Percentiles rank a stretch among this genome's conserved stretches.
These are phyloP conservation scores for Onthophagus taurus DNA, from an alignment of 1,140 invertebrate species.

Conservation along the genomic window DNA sequence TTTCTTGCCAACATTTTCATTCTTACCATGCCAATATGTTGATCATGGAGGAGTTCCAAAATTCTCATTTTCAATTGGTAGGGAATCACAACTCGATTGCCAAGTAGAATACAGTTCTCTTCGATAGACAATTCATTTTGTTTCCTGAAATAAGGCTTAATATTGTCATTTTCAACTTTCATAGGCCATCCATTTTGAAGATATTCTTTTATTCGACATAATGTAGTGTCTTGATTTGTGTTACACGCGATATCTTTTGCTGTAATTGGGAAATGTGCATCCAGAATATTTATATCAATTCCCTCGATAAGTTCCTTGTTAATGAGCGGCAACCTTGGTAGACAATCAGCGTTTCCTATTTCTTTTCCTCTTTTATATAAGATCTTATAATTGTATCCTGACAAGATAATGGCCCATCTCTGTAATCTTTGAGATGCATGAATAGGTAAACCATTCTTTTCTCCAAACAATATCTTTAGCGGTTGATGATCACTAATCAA, in stretches of 20 bases:
- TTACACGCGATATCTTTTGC: too few species aligned
- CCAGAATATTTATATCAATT: too few species aligned
- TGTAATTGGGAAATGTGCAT: too few species aligned
- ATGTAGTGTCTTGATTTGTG: background rate
- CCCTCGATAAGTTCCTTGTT: too few species aligned
- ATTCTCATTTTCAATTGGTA: slow-evolving; percentile 12
- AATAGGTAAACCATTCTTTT: background rate
- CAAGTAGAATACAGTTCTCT: slow-evolving; percentile 15
- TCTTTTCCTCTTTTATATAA: slow-evolving; percentile 13
- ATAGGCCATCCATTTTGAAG: too few species aligned
- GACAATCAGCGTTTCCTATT: slow-evolving; percentile 14
- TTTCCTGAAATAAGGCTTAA: slow-evolving; percentile 12
- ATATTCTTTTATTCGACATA: too few species aligned
- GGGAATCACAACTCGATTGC: slow-evolving; percentile 19
- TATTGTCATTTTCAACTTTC: too few species aligned
- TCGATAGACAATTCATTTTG: slow-evolving; percentile 12
- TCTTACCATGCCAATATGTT: slow-evolving; percentile 21
- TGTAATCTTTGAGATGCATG: slow-evolving; percentile 2
- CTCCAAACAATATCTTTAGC: slow-evolving; percentile 4
- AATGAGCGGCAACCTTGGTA: slow-evolving; percentile 1
- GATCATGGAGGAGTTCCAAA: slow-evolving; percentile 19
- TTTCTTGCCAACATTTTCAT: slow-evolving; percentile 22
- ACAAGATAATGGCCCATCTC: slow-evolving; percentile 3
- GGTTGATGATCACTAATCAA: slow-evolving; percentile 16
- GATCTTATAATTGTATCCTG: slow-evolving; percentile 12